phyloP scores from a whole-genome alignment of 2,888 invertebrate genomes.

The Leucoma salicis region DNA sequence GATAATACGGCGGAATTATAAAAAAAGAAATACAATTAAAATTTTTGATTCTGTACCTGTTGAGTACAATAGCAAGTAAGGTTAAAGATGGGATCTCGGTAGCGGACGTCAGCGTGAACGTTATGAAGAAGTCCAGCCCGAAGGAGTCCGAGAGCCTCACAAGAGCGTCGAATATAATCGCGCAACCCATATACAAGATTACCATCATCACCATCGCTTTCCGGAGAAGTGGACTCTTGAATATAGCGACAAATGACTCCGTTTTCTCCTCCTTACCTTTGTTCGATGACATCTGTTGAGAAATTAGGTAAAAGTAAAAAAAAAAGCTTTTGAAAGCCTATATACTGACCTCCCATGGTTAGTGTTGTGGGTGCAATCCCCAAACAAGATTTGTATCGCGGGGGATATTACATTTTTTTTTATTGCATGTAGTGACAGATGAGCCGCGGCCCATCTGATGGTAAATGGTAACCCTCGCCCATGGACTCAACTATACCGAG shows the following conservation, averaged over 20 bases:
- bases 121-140: slow-evolving; percentile 55
- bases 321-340: too few species aligned
- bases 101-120: slow-evolving; percentile 51
- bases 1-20: too few species aligned
- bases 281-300: slow-evolving; percentile 7
- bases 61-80: slow-evolving; percentile 10
- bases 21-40: too few species aligned
- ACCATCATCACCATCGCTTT: slow-evolving; percentile 17
- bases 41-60: slow-evolving; percentile 6
- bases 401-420: too few species aligned
- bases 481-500: too few species aligned
- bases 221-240: slow-evolving; percentile 4
- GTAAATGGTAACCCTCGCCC: too few species aligned
- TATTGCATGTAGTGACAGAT: too few species aligned
- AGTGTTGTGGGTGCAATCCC: too few species aligned
- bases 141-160: slow-evolving; percentile 58
- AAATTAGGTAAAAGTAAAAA: not conserved
- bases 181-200: slow-evolving; percentile 44
- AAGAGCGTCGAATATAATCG: slow-evolving; percentile 52
- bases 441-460: too few species aligned
- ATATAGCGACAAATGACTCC: slow-evolving; percentile 5
- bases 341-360: too few species aligned
- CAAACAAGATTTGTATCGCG: too few species aligned
- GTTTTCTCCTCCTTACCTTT: not conserved
- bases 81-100: slow-evolving; percentile 49